Evolutionary conservation across 2,888 invertebrate species (phyloP).

Genomic region (Ceramica pisi): DNA sequence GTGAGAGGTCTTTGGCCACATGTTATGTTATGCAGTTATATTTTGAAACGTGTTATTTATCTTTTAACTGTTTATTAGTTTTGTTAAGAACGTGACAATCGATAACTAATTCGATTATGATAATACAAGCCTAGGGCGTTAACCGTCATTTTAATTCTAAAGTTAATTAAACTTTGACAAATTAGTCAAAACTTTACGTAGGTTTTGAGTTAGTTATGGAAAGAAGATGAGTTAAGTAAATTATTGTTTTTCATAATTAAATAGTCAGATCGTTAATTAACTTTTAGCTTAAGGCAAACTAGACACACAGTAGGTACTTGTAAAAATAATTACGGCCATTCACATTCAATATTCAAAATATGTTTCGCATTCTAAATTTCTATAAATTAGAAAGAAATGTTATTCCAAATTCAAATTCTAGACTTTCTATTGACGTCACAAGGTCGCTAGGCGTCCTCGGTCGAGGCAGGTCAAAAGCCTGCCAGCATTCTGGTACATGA

Average conservation of each 20-base stretch:
- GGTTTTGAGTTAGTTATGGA: slow-evolving; percentile 46
- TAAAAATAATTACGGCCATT: slow-evolving; percentile 8
- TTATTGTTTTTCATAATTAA: slow-evolving; percentile 55
- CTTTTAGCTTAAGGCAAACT: slow-evolving; percentile 30
- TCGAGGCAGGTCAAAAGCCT: slow-evolving; percentile 53
- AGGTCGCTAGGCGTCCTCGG: slow-evolving; percentile 64
- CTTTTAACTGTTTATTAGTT: slow-evolving; percentile 68
- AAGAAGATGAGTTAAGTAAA: slow-evolving; percentile 39
- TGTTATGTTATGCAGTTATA: slow-evolving; percentile 66
- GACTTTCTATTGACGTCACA: slow-evolving; percentile 65
- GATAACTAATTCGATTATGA: slow-evolving; percentile 75
- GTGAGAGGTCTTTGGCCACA: slow-evolving; percentile 70
- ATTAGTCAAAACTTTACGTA: slow-evolving; percentile 56
- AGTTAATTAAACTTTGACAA: slow-evolving; percentile 67
- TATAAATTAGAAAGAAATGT: slow-evolving; percentile 33
- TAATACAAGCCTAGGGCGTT: slow-evolving; percentile 62
- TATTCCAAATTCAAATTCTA: slow-evolving; percentile 44
- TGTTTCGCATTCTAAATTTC: background rate
- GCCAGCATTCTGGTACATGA: slow-evolving; percentile 41
- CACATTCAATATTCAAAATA: slow-evolving; percentile 41
- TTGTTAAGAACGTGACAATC: slow-evolving; percentile 72
- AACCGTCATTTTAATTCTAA: slow-evolving; percentile 42
- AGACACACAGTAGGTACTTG: background rate
- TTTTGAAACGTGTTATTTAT: slow-evolving; percentile 76
- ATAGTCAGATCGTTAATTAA: slow-evolving; percentile 45